A percentile compares a stretch with the other conserved stretches of the same genome.
These are phyloP conservation scores for Anableps anableps DNA, from an alignment of 2,797 vertebrate genomes.

Conservation along the genomic window DNA sequence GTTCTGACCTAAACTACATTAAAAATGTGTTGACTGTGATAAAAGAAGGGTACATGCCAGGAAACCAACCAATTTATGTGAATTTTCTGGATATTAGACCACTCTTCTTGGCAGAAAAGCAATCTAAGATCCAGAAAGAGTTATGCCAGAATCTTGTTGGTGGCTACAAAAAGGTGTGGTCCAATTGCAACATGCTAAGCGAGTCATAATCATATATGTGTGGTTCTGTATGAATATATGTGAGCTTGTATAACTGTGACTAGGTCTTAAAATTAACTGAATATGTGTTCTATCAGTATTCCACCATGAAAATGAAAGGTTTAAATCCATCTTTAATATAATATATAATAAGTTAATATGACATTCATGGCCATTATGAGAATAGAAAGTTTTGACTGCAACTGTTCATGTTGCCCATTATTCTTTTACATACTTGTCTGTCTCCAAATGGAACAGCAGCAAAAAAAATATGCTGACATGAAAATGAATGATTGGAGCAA, in stretches of 20 bases:
- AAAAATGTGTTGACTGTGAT: not conserved
- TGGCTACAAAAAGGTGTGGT: not conserved
- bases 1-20: not conserved
- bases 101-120: too few species aligned
- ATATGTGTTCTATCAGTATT: not conserved
- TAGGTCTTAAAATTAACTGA: not conserved
- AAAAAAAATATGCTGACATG: conserved; percentile 8
- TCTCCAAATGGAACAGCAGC: conserved; percentile 27
- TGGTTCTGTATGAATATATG: not conserved
- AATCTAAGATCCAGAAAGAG: not conserved
- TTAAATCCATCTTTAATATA: not conserved
- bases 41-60: not conserved
- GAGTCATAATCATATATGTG: not conserved
- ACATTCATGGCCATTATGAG: not conserved
- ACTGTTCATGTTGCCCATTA: not conserved
- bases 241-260: not conserved
- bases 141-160: not conserved
- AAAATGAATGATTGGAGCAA: conserved; percentile 28
- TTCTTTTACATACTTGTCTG: not conserved
- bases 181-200: not conserved
- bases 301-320: not conserved
- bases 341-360: not conserved
- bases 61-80: not conserved
- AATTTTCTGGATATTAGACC: too few species aligned
- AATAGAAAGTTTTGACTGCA: not conserved